Evolutionary conservation across 2,888 invertebrate genomes (phyloP), one percentile per base, ranked within the genome.

Genomic region (Lithophane semibrunnea): DNA sequence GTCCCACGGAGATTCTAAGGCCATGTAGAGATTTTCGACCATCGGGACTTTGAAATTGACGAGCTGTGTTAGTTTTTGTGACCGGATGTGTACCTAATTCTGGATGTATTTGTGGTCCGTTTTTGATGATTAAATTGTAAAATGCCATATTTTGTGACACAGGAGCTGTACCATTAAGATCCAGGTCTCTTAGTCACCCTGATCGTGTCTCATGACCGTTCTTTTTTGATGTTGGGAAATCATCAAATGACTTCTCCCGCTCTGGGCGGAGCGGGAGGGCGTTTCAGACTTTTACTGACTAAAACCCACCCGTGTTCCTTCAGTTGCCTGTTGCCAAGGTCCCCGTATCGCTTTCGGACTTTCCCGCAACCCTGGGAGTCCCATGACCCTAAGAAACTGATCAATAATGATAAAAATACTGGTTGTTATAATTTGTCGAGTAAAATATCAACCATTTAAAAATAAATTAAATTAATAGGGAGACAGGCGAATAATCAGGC

Each of bases 1-100:
- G 79, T 89, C 83, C 49, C 88, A 88, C 88, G 65, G 42, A 80
- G 79, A 85, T 84, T 80, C 76, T 82, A 80, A 90, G 90, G 88
- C 86, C 87, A 82, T 73, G 29, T 71, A 16, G 18, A 65, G 66
- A 79, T 69, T 67, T 42, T 63, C 47, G 21, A 56, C n/a, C 75
- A 61, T 74, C 63, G 58, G 12, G 58, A 8, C 83, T 69, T 63
- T 54, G 52, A 65, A 67, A 66, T 78, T 21, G 0, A 64, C 60
- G 10, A 63, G 24, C 49, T 12, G 18, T 44, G 21, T 47, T 21
- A 2, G 18, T 56, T 65, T 58, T 75, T 73, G 10, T 65, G 49
- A 10, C 24, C 54, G 13, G 9, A 70, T 56, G 13, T 75, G 52
- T 52, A 37, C 37, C 0, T 37, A 12, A 21, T 16, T 0, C 9